Conservation (phyloP, 2,888 invertebrate genomes). For the Hypena proboscidalis region DNA sequence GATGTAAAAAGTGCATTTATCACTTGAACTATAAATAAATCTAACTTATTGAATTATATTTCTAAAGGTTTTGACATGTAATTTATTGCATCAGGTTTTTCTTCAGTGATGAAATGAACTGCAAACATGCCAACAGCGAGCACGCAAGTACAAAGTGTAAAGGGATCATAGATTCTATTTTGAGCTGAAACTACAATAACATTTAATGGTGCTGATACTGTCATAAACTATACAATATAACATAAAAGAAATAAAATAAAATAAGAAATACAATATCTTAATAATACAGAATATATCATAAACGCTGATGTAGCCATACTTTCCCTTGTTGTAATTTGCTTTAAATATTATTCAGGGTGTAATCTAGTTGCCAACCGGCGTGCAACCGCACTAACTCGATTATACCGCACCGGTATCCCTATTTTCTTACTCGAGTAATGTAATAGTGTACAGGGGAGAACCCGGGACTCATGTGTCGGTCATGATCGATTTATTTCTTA, state of each 20-base stretch:
- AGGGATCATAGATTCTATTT: slow-evolving; percentile 16
- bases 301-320: too few species aligned
- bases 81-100: not conserved
- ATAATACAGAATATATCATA: too few species aligned
- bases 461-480: slow-evolving; percentile 21
- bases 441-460: slow-evolving; percentile 26
- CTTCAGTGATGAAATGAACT: not conserved
- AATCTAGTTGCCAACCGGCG: slow-evolving; percentile 13
- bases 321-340: not conserved
- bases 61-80: too few species aligned
- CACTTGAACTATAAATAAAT: too few species aligned
- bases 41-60: too few species aligned
- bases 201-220: slow-evolving; percentile 28
- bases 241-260: too few species aligned
- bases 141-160: not conserved
- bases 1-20: too few species aligned
- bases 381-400: slow-evolving; percentile 39
- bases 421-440: slow-evolving; percentile 38
- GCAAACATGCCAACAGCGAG: slow-evolving; percentile 13
- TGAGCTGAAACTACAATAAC: slow-evolving; percentile 17
- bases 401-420: slow-evolving; percentile 36
- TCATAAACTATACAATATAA: too few species aligned
- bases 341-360: not conserved
- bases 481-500: slow-evolving; percentile 43
- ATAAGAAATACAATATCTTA: too few species aligned